Base-by-base conservation (phyloP, 2,888 invertebrate genomes). In the Lutraria lutraria region DNA sequence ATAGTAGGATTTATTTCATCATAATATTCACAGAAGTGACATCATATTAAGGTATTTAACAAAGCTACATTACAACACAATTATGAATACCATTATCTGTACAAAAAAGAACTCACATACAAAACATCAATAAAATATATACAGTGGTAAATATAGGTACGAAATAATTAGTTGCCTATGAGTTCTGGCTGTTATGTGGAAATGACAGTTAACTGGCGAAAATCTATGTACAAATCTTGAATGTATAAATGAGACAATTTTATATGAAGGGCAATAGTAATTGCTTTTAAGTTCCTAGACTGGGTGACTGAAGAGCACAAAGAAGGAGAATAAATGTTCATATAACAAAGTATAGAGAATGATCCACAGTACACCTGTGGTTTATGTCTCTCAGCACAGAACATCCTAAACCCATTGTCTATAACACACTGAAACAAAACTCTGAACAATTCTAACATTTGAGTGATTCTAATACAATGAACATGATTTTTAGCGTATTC, bases 51-150 rank as follows among this genome's bases (percentile, higher is more conserved):
- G 88, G 91, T 89, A 76, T 88, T 89, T 87, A 91, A 91, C 91
- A 91, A 88, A 88, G 87, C 91, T 91, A 91, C 91, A 89, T 56
- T 91, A 89, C 88, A 88, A 91, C 88, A 87, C 76, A 80, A 80
- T 85, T 60, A 80, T 80, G 81, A 84, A 88, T 63, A 87, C 87
- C 85, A 82, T 82, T 85, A 86, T 85, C 87, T 91, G 91, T 91
- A 91, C 91, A 91, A 91, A 90, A 90, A 85, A 81, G 54, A 87
- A 85, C 60, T 54, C 83, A 84, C 80, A 81, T 91, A 91, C 91
- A 91, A 91, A 90, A 91, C 87, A 83, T 85, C 83, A 87, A 89
- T 87, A 90, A 89, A 90, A 89, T 83, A 84, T 86, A 79, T 89
- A 79, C 80, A 86, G 86, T 83, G 89, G 88, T 63, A 85, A 68